These are phyloP conservation scores for Bothrops jararaca DNA, from an alignment of 2,113 vertebrate species.

Conservation along the genomic window DNA sequence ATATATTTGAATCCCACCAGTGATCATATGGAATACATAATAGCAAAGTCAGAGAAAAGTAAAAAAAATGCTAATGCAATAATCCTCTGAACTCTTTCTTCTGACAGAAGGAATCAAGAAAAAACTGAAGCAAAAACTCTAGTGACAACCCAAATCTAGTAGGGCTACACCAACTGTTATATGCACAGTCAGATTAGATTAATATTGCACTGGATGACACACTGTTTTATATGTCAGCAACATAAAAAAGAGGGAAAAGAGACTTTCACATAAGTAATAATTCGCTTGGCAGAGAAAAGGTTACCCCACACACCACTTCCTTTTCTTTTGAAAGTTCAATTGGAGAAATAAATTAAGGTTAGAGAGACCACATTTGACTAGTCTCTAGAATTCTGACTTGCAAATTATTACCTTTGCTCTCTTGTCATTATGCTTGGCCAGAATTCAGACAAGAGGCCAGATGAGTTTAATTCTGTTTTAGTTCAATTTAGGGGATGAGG, in stretches of 20 bases:
- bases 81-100: background rate
- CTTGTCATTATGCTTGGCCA: conserved; percentile 40
- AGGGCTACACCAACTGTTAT: conserved; percentile 22
- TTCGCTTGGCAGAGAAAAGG: conserved; percentile 62
- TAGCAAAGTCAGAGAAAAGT: conserved; percentile 35
- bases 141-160: conserved; percentile 19
- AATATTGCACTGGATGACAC: conserved; percentile 46
- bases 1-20: too few relatives aligned
- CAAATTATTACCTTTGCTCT: conserved; percentile 56
- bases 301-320: conserved; percentile 56
- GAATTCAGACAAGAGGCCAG: conserved; percentile 37
- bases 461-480: conserved; percentile 3
- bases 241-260: background rate
- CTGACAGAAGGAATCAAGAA: background rate
- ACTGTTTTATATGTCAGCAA: conserved; percentile 22
- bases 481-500: background rate
- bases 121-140: conserved; percentile 8
- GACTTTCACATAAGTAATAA: conserved; percentile 51
- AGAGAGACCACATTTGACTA: conserved; percentile 67
- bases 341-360: conserved; percentile 62
- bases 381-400: conserved; percentile 32
- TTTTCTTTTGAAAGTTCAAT: conserved; percentile 62
- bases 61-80: conserved; percentile 17
- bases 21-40: background rate
- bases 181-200: conserved; percentile 56